phyloP scores from a whole-genome alignment of 2,888 invertebrate species.

The Trissonchulus latispiculum region DNA sequence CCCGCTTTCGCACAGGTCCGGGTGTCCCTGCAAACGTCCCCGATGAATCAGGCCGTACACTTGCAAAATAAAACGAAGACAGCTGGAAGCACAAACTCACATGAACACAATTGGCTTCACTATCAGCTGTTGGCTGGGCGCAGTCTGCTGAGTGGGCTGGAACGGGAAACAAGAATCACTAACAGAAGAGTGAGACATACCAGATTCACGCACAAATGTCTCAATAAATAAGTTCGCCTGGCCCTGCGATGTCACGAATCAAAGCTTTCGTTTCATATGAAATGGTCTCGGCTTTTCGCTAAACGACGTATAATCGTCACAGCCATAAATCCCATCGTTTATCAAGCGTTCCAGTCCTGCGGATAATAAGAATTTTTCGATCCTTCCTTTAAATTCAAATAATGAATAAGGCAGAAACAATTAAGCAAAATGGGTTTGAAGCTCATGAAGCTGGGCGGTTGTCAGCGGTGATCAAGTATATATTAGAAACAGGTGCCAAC shows the following conservation, averaged over 20 bases:
- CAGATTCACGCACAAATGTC: neutral
- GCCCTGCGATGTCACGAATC: slow-evolving; percentile 4
- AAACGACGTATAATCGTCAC: slow-evolving; percentile 66
- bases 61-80: slow-evolving; percentile 10
- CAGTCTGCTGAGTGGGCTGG: no score
- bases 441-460: neutral
- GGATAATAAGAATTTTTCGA: slow-evolving; percentile 84
- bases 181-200: no score
- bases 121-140: neutral
- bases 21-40: slow-evolving; percentile 25
- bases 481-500: no score
- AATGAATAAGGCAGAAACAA: slow-evolving; percentile 59
- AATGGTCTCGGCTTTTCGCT: neutral
- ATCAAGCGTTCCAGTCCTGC: slow-evolving; percentile 61
- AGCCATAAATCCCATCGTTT: slow-evolving; percentile 59
- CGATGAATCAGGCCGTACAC: slow-evolving; percentile 37
- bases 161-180: no score
- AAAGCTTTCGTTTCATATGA: neutral
- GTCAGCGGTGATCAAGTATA: no score
- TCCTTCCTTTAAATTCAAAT: slow-evolving; percentile 76
- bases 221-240: slow-evolving; percentile 1
- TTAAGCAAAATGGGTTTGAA: neutral
- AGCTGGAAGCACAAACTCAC: neutral
- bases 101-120: neutral
- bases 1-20: neutral